Base-by-base conservation (phyloP, 2,888 invertebrate genomes). In the Ennomos quercinarius region DNA sequence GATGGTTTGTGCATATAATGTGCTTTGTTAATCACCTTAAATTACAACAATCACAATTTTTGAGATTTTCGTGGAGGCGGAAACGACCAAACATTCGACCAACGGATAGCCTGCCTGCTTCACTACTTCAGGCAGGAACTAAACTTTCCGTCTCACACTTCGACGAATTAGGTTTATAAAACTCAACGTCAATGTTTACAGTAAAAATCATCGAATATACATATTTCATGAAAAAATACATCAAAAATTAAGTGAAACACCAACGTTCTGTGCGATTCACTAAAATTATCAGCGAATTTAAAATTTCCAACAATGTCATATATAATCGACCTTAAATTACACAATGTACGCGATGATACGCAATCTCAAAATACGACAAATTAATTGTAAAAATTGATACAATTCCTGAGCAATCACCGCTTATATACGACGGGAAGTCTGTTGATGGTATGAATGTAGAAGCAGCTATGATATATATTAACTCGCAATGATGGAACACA, bases 181-280 rank as follows among this genome's bases (percentile, higher is more conserved):
- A 88, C 84, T 80, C 84, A 89, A 88, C 87, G 76, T 89, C 87
- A 86, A 84, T 89, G 87, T 84, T 84, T 88, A 85, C 83, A 86
- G 81, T 86, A 81, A 89, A n/a, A 89, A 88, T 87, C 77, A 89
- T 87, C 78, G 80, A 84, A 87, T 87, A 88, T 83, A 83, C 84
- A 78, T 81, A 81, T 80, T 87, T 83, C 80, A 86, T 83, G 84
- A 85, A 91, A 89, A 91, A 91, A 87, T 88, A 86, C 84, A 84
- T 89, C 89, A 90, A 91, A 87, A 91, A 89, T 89, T 77, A 90
- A 87, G 91, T 91, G 91, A 89, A 91, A 89, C 80, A 89, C 87
- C 90, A 92, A 91, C 92, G 80, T 91, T 92, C 91, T 89, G 92
- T 91, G 92, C 92, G 89, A 83, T 88, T 83, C 87, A 85, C 86